These are phyloP conservation scores for Lasaia peninsularis DNA, from an alignment of 1,140 invertebrate species.

Conservation along the genomic window DNA sequence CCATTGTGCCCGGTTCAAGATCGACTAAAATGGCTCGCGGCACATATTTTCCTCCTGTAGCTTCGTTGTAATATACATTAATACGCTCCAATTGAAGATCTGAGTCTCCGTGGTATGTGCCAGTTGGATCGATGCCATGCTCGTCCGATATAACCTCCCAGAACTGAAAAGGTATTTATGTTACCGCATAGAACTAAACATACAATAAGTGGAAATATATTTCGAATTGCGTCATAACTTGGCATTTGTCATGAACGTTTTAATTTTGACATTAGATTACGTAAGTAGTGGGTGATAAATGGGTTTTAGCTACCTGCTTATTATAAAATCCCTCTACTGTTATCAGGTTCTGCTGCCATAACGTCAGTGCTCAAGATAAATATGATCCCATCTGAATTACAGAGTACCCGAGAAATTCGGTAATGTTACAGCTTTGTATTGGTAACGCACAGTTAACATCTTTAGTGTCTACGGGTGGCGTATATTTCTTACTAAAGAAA, in stretches of 20 bases:
- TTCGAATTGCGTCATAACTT: neutral
- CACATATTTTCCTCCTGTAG: conserved; percentile 92
- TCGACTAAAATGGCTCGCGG: conserved; percentile 92
- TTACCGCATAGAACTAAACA: conserved; percentile 34
- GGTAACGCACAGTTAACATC: no score
- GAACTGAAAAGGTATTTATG: conserved; percentile 63
- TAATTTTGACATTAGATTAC: neutral
- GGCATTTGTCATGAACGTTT: conserved; percentile 6
- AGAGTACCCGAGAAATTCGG: no score
- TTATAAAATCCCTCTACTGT: neutral
- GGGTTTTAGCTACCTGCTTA: neutral
- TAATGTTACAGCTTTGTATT: no score
- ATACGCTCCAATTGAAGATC: conserved; percentile 93
- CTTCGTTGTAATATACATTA: conserved; percentile 96
- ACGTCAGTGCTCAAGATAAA: no score
- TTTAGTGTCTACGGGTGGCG: no score
- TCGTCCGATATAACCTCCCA: conserved; percentile 88
- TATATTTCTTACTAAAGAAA: no score
- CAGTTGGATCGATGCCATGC: conserved; percentile 93
- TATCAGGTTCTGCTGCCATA: no score
- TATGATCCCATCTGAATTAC: no score
- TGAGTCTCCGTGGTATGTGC: conserved; percentile 90
- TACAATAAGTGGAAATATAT: conserved; percentile 12
- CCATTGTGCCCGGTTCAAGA: conserved; percentile 93
- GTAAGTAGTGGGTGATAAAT: neutral